phyloP scores from a whole-genome alignment of 2,797 vertebrate species.

The Acipenser ruthenus region DNA sequence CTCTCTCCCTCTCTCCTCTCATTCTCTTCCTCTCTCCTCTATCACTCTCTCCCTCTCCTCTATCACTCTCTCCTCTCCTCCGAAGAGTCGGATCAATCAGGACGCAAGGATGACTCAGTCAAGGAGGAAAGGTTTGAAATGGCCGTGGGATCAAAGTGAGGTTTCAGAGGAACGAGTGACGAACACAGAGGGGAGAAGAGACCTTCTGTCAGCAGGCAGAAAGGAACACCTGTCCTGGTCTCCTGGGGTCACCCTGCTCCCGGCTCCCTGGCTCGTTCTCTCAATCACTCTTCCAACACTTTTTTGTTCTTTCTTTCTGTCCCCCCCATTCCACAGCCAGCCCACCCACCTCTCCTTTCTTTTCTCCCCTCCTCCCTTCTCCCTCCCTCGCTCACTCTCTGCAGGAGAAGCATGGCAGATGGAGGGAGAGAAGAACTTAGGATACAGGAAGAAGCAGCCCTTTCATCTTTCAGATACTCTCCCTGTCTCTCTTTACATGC shows the following conservation, averaged over 20 bases:
- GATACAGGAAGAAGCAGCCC: too few relatives aligned
- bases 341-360: conserved; percentile 34
- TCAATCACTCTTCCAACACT: conserved; percentile 25
- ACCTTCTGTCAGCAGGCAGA: too few relatives aligned
- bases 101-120: too few relatives aligned
- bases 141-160: too few relatives aligned
- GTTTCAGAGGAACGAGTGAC: too few relatives aligned
- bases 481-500: too few relatives aligned
- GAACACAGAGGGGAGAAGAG: too few relatives aligned
- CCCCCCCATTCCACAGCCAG: conserved; percentile 25
- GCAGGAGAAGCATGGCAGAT: too few relatives aligned
- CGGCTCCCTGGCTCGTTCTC: background rate
- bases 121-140: too few relatives aligned
- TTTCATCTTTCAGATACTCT: too few relatives aligned
- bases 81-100: background rate
- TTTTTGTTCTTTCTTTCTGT: background rate
- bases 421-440: too few relatives aligned
- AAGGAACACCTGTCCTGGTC: background rate
- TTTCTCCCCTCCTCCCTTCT: conserved; percentile 16
- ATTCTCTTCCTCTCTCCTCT: background rate
- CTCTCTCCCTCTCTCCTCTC: background rate
- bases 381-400: conserved; percentile 17
- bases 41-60: conserved; percentile 6
- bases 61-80: conserved; percentile 17
- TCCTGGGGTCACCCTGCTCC: background rate